Percentiles rank a stretch among this genome's conserved stretches.
Conservation (phyloP, 2,888 invertebrate genomes). For the Drosophila nigricruria region DNA sequence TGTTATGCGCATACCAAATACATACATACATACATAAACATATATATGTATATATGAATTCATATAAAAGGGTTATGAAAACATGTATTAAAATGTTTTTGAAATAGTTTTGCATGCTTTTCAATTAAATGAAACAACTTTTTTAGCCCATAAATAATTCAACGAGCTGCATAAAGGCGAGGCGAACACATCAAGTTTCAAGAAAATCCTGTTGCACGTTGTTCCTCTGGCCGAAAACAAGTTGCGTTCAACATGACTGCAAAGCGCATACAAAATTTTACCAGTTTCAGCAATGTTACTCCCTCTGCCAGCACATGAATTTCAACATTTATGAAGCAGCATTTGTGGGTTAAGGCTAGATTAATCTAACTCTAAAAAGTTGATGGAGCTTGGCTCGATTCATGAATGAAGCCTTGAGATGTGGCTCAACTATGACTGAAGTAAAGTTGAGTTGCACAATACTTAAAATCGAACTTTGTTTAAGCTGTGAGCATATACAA, state of each 20-base stretch:
- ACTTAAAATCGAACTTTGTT: neutral
- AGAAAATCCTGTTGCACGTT: slow-evolving; percentile 1
- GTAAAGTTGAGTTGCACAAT: neutral
- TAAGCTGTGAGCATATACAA: neutral
- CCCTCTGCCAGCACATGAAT: neutral
- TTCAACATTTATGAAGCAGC: neutral
- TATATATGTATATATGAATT: neutral
- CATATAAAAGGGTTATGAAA: slow-evolving; percentile 9
- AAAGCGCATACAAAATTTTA: neutral
- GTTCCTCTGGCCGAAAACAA: neutral
- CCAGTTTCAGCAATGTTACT: neutral
- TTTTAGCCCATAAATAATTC: slow-evolving; percentile 22
- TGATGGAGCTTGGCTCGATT: neutral
- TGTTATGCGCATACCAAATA: slow-evolving; percentile 54
- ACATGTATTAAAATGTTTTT: slow-evolving; percentile 34
- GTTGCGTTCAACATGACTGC: neutral
- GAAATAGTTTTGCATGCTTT: slow-evolving; percentile 31
- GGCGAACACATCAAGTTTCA: neutral
- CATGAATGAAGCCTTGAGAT: too few species aligned
- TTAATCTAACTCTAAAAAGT: neutral
- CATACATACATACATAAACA: neutral
- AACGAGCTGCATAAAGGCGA: slow-evolving; percentile 8
- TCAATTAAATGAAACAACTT: slow-evolving; percentile 36
- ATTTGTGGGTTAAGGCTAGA: neutral
- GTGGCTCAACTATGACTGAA: neutral